phyloP scores from a whole-genome alignment of 2,797 vertebrate species.

The Sebastes vulpes region DNA sequence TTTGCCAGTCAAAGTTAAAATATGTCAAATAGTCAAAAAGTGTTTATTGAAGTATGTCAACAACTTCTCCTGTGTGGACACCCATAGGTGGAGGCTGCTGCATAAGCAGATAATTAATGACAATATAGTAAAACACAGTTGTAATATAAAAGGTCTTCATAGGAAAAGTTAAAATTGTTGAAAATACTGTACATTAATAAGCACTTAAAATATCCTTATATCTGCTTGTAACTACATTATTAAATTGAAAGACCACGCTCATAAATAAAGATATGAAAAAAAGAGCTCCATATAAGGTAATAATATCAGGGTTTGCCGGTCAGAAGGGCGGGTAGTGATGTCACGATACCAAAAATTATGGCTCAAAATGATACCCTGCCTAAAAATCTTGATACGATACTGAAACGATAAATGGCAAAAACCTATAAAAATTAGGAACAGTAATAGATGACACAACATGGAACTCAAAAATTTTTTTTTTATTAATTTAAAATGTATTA shows the following conservation, averaged over 20 bases:
- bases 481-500: too few relatives aligned
- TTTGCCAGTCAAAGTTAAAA: neutral
- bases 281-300: neutral
- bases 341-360: too few relatives aligned
- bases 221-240: too few relatives aligned
- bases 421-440: too few relatives aligned
- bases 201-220: neutral
- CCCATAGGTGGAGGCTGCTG: neutral
- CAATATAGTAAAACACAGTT: neutral
- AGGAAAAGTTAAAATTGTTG: neutral
- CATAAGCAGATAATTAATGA: neutral
- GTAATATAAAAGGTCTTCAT: neutral
- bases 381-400: too few relatives aligned
- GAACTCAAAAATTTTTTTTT: too few relatives aligned
- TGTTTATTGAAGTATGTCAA: neutral
- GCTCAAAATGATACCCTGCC: too few relatives aligned
- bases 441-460: too few relatives aligned
- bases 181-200: neutral
- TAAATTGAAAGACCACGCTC: too few relatives aligned
- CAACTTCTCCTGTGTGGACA: neutral
- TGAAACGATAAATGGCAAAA: too few relatives aligned
- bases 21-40: neutral
- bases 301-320: too few relatives aligned
- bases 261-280: neutral
- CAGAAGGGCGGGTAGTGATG: too few relatives aligned